Base-by-base conservation (phyloP, 2,113 vertebrate genomes). In the Pongo abelii region DNA sequence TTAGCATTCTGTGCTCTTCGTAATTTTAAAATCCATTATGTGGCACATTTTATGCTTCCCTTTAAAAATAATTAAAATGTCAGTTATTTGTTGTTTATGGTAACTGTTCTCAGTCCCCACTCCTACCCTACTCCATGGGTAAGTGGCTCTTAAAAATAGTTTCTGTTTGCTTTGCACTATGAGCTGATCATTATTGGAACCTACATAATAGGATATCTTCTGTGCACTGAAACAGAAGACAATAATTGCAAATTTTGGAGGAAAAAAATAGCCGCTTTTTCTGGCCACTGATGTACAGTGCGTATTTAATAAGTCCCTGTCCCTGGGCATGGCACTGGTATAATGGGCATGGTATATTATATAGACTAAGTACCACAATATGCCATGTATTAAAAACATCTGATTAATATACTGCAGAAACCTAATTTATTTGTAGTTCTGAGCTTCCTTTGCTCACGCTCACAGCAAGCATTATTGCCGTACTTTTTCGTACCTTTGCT, bases 51-150 rank as follows among this genome's bases (percentile, higher is more conserved):
- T 90, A 78, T 79, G 52, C 35, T 72, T 46, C 20, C 46, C 16
- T 83, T 87, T 87, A 94, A 96, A 96, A 94, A 72, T 57, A 69
- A 88, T 86, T 61, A 61, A 64, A 96, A 72, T 79, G 13, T 55
- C 55, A 74, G 38, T 64, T 85, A 59, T 87, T 74, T 55, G 55
- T 57, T 46, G 17, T 79, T 78, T 48, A 46, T 81, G 83, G n/a
- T 25, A 57, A 46, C 12, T 77, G 48, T 25, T 83, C 57, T 25
- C 48, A 87, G 78, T 20, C 0, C 48, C 30, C 40, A 67, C 5
- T 57, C n/a, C n/a, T 3, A 91, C 10, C 22, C 48, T 18, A 43
- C 35, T 43, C 30, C 35, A 80, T 35, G 84, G n/a, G 20, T 75
- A 77, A 91, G 27, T 13, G 48, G 38, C 12, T 48, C 75, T 88